These are phyloP conservation scores for Trachymyrmex septentrionalis DNA, from an alignment of 1,140 invertebrate species.

Conservation along the genomic window DNA sequence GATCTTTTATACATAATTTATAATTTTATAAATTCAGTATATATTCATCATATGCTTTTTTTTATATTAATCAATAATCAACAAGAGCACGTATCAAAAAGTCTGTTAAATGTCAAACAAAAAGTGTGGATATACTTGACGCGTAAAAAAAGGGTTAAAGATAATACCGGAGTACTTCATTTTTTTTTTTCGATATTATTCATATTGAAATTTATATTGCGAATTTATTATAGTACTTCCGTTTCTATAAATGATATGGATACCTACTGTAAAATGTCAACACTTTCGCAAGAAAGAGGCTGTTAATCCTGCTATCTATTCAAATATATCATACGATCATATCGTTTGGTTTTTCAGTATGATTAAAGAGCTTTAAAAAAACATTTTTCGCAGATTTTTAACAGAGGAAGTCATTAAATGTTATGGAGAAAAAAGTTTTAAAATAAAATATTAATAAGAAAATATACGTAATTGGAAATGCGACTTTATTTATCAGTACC, in stretches of 20 bases:
- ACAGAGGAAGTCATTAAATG: too few relatives aligned
- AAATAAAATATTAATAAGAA: too few relatives aligned
- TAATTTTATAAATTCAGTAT: background rate
- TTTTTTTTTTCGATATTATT: constrained; percentile 3
- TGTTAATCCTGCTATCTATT: background rate
- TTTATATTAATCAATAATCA: background rate
- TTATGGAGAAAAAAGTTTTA: too few relatives aligned
- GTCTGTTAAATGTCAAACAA: background rate
- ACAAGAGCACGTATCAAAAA: background rate
- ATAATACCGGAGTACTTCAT: background rate
- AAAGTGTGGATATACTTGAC: background rate
- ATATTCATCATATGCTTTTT: background rate
- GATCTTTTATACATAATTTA: background rate
- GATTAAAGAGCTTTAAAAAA: too few relatives aligned
- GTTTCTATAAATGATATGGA: background rate
- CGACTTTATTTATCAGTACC: background rate
- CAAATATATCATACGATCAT: too few relatives aligned
- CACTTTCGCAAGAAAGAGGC: background rate
- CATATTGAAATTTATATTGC: background rate
- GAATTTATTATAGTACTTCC: background rate
- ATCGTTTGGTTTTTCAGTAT: too few relatives aligned
- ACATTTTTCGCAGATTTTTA: too few relatives aligned
- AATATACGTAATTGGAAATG: background rate
- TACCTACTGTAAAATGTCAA: background rate
- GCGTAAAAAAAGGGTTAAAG: background rate